These are phyloP conservation scores for Mesoclemmys tuberculata DNA, from an alignment of 2,113 vertebrate genomes.

Conservation along the genomic window DNA sequence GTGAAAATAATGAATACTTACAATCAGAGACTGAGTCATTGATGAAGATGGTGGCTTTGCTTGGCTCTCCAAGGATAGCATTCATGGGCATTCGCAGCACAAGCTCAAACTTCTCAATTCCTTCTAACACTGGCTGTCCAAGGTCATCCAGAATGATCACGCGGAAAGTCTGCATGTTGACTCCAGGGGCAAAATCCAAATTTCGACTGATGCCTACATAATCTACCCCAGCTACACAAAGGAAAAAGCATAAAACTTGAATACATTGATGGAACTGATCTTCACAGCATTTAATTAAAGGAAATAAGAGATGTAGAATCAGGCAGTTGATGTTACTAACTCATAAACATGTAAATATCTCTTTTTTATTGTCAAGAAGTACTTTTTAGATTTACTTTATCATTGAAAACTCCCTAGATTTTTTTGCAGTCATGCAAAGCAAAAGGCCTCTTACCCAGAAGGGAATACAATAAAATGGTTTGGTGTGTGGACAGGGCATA, in stretches of 20 bases:
- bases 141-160: constrained; percentile 92
- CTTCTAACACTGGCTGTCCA: constrained; percentile 91
- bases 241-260: not conserved
- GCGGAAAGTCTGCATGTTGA: constrained; percentile 88
- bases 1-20: constrained; percentile 74
- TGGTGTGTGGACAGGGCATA: not conserved
- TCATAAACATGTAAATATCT: not conserved
- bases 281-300: not conserved
- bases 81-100: constrained; percentile 92
- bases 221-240: constrained; percentile 89
- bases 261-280: not conserved
- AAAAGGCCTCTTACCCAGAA: not conserved
- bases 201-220: constrained; percentile 94
- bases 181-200: constrained; percentile 92
- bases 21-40: constrained; percentile 92
- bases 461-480: not conserved
- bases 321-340: not conserved
- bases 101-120: constrained; percentile 90
- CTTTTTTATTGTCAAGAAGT: not conserved
- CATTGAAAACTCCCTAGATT: not conserved
- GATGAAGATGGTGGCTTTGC: constrained; percentile 86
- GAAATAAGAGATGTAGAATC: not conserved
- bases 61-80: constrained; percentile 89
- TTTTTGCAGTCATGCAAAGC: not conserved
- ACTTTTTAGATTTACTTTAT: not conserved